Percentiles rank a stretch among this genome's conserved stretches.
These are phyloP conservation scores for Bombus superbus DNA, from an alignment of 1,140 invertebrate genomes.

Conservation along the genomic window DNA sequence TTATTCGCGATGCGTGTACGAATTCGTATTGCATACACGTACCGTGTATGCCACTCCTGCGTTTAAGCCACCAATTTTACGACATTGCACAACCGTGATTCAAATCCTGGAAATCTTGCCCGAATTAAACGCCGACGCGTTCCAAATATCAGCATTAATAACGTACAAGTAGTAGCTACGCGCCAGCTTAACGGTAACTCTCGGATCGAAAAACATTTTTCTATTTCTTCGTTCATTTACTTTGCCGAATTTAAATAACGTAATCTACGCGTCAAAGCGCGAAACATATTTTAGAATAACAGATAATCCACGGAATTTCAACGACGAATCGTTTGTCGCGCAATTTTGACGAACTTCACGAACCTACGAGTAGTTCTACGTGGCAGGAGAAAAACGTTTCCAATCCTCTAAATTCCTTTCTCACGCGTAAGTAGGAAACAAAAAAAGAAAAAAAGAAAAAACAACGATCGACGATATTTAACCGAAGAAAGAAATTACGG, in stretches of 20 bases:
- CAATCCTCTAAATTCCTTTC: too few species aligned
- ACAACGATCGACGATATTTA: neutral
- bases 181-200: neutral
- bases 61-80: conserved; percentile 37
- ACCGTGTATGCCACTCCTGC: conserved; percentile 24
- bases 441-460: too few species aligned
- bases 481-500: neutral
- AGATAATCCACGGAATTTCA: neutral
- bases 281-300: neutral
- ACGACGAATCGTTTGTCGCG: too few species aligned
- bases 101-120: neutral
- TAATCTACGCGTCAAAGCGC: neutral
- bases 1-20: conserved; percentile 30
- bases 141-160: neutral
- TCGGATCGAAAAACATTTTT: neutral
- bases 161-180: neutral
- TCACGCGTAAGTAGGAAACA: too few species aligned
- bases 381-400: neutral
- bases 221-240: neutral
- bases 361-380: neutral
- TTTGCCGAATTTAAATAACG: neutral
- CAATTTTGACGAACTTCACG: neutral
- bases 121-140: neutral
- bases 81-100: conserved; percentile 23
- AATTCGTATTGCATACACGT: conserved; percentile 32